A percentile compares a stretch with the other conserved stretches of the same genome.
phyloP scores from a whole-genome alignment of 2,888 invertebrate genomes.

The Tiliacea aurago region DNA sequence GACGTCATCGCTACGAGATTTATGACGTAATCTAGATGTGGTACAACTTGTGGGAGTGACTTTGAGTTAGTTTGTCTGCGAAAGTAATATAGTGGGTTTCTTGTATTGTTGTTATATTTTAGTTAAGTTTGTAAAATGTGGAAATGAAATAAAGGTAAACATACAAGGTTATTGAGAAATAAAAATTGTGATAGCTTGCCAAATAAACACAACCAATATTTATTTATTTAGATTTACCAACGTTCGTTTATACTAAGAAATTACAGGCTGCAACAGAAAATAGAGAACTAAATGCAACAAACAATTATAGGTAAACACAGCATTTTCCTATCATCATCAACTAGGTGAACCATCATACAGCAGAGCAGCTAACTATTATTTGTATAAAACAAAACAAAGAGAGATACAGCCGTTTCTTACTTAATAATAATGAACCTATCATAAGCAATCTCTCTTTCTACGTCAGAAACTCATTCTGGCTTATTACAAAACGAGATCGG shows the following conservation, averaged over 20 bases:
- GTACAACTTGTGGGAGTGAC: conserved; percentile 33
- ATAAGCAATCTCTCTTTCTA: neutral
- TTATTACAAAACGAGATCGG: neutral
- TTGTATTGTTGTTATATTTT: neutral
- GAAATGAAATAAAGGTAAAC: neutral
- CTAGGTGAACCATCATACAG: too few relatives aligned
- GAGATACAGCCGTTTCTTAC: too few relatives aligned
- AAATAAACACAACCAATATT: neutral
- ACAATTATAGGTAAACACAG: too few relatives aligned
- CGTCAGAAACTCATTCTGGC: neutral
- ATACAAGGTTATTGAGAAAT: neutral
- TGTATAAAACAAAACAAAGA: too few relatives aligned
- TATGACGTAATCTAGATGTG: conserved; percentile 44
- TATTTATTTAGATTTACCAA: too few relatives aligned
- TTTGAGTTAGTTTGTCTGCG: conserved; percentile 40
- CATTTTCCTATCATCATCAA: too few relatives aligned
- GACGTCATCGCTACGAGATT: conserved; percentile 62
- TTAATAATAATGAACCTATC: too few relatives aligned
- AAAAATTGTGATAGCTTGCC: neutral
- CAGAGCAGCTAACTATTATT: too few relatives aligned
- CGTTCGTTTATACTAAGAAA: too few relatives aligned
- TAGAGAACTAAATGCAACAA: too few relatives aligned
- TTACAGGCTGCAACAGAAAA: too few relatives aligned
- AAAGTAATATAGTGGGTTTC: conserved; percentile 1
- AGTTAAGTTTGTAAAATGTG: neutral